Base-by-base conservation (phyloP, 2,113 vertebrate species). In the Apistogramma diplotaenia region DNA sequence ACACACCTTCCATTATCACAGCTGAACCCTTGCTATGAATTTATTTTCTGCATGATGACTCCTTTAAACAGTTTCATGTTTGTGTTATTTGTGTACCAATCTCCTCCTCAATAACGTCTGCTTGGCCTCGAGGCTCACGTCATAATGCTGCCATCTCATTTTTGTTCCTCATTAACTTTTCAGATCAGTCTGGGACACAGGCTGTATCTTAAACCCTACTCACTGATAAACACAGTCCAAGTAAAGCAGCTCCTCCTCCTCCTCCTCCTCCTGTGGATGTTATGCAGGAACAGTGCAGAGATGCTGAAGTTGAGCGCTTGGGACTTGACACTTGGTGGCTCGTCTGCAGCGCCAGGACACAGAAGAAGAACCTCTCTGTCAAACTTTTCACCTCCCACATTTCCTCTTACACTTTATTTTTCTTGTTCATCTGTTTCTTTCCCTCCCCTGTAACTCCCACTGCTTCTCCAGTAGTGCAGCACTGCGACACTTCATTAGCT, bases 401-500 rank as follows among this genome's bases (percentile, higher is more conserved):
- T 89, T 80, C 73, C 70, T 75, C 3, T 55, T 79, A 46, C 56
- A 58, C 46, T 56, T 65, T 49, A 74, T 31, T 74, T 79, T 74
- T 37, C 9, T 67, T 23, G 1, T 57, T 81, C 51, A 54, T 62
- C 77, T 62, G 6, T 54, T 74, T 71, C 57, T 65, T 27, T 33
- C 6, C 49, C 23, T 35, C 12, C 33, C 33, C 56, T 49, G 11
- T 27, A 33, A 71, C 85, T 84, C 84, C 85, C 76, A 87, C 84
- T 53, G 60, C 35, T 85, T 82, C 70, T 79, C 71, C 71, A 85
- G 76, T 43, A 80, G 37, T 3, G 1, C 82, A 62, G 49, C 70
- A 5, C 31, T 23, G 53, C 60, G 58, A 88, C 88, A 89, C 79
- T 87, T 91, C 85, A 89, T 93, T 92, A 92, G 80, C 79, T 86